Evolutionary conservation across 1,140 invertebrate genomes (phyloP), one percentile per base, ranked within the genome.

Genomic region (Cotesia chilonis): DNA sequence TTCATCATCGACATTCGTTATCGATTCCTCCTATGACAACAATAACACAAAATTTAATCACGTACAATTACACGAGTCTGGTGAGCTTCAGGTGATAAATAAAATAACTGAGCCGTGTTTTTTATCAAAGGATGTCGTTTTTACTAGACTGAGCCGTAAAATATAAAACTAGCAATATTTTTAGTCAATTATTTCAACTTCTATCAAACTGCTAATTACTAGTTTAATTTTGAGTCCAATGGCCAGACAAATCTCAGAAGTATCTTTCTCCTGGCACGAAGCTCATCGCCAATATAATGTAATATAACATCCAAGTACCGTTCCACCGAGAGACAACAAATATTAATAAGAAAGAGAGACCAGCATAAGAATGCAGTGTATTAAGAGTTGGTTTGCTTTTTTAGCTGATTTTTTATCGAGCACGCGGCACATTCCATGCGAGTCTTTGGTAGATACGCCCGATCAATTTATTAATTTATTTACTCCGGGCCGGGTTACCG

Each of bases 401-500:
- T 61, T 64, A 64, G 63, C 28, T 59, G 52, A 59, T 57, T 70
- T 59, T 74, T 72, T 68, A 47, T 3, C 7, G 55, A 54, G 68
- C 70, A 64, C 66, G 67, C 59, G 70, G 61, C 70, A 73, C 75
- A 76, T 76, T 76, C 65, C 71, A 57, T 14, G n/a, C 69, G 51
- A 54, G 65, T 35, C 51, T 20, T 38, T 28, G 38, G 52, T 55
- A 51, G 64, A 64, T 59, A 60, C 61, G 72, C 20, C 59, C 76
- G 70, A 72, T 77, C 72, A 74, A 79, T 77, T 79, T 77, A 79
- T 79, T 76, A 76, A 79, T 79, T 79, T 76, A 79, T 77, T 77
- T 79, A 77, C 73, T 75, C 61, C 51, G 59, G 28, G 66, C 55
- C 66, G 9, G 20, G 6, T 47, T 47, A 47, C 41, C 41, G 41